Evolutionary conservation across 1,140 invertebrate species (phyloP).

Genomic region (Leguminivora glycinivorella): DNA sequence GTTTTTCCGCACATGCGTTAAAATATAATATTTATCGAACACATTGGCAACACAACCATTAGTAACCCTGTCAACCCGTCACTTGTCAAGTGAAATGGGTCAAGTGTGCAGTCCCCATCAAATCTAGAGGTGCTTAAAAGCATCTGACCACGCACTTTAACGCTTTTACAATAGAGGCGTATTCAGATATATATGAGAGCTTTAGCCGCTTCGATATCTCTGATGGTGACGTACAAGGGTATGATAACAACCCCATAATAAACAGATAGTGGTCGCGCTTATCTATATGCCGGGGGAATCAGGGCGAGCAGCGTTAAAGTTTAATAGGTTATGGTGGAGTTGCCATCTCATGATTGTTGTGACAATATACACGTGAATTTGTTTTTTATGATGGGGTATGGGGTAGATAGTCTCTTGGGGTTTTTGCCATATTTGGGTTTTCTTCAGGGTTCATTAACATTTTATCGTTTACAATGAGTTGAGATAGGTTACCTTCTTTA

Average conservation of each 20-base stretch:
- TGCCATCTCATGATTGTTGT: not conserved
- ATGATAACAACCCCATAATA: slow-evolving; percentile 39
- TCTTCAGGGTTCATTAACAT: no score
- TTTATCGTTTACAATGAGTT: no score
- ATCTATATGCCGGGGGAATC: slow-evolving; percentile 8
- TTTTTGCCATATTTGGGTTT: no score
- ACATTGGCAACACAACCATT: not conserved
- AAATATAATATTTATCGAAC: not conserved
- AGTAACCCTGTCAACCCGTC: not conserved
- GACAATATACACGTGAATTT: not conserved
- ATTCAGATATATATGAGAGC: no score
- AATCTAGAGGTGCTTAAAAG: no score
- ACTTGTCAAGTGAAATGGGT: slow-evolving; percentile 44
- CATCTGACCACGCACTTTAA: no score
- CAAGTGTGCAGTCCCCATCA: no score
- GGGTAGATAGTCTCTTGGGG: not conserved
- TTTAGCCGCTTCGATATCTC: no score
- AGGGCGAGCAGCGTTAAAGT: not conserved
- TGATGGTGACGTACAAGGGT: no score
- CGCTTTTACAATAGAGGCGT: no score
- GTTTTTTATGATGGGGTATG: not conserved
- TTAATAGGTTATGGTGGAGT: slow-evolving; percentile 17
- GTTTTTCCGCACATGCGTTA: not conserved
- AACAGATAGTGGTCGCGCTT: slow-evolving; percentile 33
- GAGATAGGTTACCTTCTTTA: no score